Base-by-base conservation (phyloP, 2,113 vertebrate genomes). In the Dunckerocampus dactyliophorus region DNA sequence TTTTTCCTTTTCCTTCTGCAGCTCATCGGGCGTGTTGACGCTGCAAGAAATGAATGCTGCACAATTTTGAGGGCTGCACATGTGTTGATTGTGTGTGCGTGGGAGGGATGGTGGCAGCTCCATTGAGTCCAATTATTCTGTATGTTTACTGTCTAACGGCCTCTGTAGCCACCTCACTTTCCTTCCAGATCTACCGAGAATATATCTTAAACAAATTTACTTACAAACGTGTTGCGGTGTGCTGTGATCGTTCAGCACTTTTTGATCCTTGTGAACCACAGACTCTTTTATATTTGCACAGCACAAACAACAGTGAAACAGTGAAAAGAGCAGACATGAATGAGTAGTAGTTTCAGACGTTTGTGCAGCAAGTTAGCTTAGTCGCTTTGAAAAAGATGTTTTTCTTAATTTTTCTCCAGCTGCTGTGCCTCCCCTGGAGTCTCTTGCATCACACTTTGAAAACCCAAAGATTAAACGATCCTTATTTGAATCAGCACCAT, bases 1-100 rank as follows among this genome's bases (percentile, higher is more conserved):
- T 34, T 77, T 59, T 67, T 67, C 52, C 34, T 31, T 48, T 13
- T 78, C 19, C 24, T 65, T 57, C 43, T 28, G 57, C 39, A 17
- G 43, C 57, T 17, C 43, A 37, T 24, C 54, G 71, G 28, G 63
- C 15, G 64, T n/a, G 39, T 14, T 52, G n/a, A 37, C n/a, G 4
- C 17, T 55, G 17, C 17, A 55, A 55, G 5, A 19, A 55, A 55
- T 55, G 11, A 55, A 37, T 13, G 52, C 31, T 13, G 31, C 31
- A 9, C 51, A 24, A 56, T 14, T 59, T 12, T 45, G 4, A 62
- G 22, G 15, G 24, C 16, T 3, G 17, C 51, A 31, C 31, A 51
- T 51, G 22, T 51, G 49, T 15, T 8, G 49, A 51, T 15, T 51
- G 24, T 31, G 22, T 31, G 69, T 72, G 45, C 63, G 54, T 55